Percentiles rank a stretch among this genome's conserved stretches.
These are phyloP conservation scores for Cremastobaeus sp. DNA, from an alignment of 2,888 invertebrate genomes.

Conservation along the genomic window DNA sequence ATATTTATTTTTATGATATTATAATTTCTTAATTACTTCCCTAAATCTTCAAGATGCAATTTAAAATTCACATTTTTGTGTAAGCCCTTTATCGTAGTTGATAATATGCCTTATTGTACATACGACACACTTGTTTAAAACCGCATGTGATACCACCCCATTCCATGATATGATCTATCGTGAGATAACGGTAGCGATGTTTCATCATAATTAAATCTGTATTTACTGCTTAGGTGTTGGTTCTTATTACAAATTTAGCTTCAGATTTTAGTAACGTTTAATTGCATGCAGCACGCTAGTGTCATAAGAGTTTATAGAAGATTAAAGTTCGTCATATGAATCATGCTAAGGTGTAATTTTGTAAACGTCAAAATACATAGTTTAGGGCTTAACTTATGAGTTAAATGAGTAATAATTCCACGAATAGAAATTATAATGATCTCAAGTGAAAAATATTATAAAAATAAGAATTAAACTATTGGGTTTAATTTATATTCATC, in stretches of 20 bases:
- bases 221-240: conserved; percentile 40
- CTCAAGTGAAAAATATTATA: too few species aligned
- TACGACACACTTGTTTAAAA: conserved; percentile 25
- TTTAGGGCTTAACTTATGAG: neutral
- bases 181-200: conserved; percentile 43
- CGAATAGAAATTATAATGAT: too few species aligned
- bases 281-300: conserved; percentile 42
- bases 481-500: too few species aligned
- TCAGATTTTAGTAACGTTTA: conserved; percentile 39
- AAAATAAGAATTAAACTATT: too few species aligned
- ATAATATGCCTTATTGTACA: conserved; percentile 17
- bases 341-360: neutral
- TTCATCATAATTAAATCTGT: conserved; percentile 56
- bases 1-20: too few species aligned
- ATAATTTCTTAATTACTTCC: too few species aligned
- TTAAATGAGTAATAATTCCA: too few species aligned
- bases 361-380: neutral
- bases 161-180: conserved; percentile 48
- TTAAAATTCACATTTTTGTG: conserved; percentile 16
- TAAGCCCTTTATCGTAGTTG: conserved; percentile 5
- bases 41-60: too few species aligned
- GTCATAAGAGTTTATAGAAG: conserved; percentile 32
- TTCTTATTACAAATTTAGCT: conserved; percentile 47
- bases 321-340: conserved; percentile 24
- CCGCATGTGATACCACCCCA: conserved; percentile 39